Percentiles rank a stretch among this genome's conserved stretches.
These are phyloP conservation scores for Dioctria rufipes DNA, from an alignment of 2,888 invertebrate genomes.

Conservation along the genomic window DNA sequence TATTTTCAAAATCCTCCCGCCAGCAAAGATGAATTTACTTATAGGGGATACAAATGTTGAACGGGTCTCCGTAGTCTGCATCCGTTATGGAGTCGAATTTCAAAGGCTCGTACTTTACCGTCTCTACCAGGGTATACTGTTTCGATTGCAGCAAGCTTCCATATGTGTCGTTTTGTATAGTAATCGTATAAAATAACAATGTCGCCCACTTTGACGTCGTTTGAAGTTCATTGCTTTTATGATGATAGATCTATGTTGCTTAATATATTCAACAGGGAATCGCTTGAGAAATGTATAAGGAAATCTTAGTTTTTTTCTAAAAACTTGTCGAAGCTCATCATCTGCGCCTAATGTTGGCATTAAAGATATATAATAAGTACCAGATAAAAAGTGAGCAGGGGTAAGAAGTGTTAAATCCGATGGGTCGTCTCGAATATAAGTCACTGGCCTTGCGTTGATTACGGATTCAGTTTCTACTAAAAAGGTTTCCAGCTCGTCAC, in stretches of 20 bases:
- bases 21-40: no score
- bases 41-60: no score
- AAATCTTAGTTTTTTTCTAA: background rate
- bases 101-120: no score
- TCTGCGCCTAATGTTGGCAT: background rate
- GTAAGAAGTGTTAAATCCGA: background rate
- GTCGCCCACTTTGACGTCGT: no score
- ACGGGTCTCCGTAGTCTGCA: no score
- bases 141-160: no score
- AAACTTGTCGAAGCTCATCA: background rate
- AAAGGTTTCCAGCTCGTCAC: background rate
- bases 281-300: background rate
- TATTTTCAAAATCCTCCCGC: no score
- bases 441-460: background rate
- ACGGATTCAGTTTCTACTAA: background rate
- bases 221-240: no score
- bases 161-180: no score
- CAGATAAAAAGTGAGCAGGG: background rate
- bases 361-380: background rate
- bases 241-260: background rate
- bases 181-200: no score
- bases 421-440: background rate
- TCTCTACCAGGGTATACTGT: no score
- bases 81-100: no score
- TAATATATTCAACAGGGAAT: background rate